A percentile compares a stretch with the other conserved stretches of the same genome.
Evolutionary conservation across 1,140 invertebrate genomes (phyloP).

Genomic region (Hyles euphorbiae): DNA sequence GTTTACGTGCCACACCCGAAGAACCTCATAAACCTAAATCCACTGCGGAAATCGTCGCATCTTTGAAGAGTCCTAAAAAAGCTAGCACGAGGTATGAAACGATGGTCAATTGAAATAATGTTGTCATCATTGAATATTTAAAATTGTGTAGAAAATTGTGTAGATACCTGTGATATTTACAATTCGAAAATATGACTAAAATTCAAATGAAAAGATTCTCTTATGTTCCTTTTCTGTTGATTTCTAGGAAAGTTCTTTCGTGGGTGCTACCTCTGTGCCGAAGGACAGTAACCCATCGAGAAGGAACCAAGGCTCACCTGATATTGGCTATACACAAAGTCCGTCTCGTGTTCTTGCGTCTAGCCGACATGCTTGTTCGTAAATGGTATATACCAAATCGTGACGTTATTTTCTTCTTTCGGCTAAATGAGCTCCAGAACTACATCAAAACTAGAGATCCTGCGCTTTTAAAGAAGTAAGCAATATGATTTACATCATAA

Average conservation of each 20-base stretch:
- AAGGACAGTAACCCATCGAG: conserved; percentile 78
- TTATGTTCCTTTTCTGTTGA: not conserved
- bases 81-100: conserved; percentile 54
- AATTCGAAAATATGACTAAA: too few relatives aligned
- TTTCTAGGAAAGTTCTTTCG: conserved; percentile 45
- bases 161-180: too few relatives aligned
- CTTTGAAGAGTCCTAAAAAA: conserved; percentile 73
- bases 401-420: conserved; percentile 83
- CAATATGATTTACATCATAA: conserved; percentile 2
- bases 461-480: conserved; percentile 80
- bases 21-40: conserved; percentile 25
- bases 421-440: conserved; percentile 79
- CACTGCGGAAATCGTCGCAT: conserved; percentile 54
- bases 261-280: conserved; percentile 78
- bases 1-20: conserved; percentile 43
- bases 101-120: not conserved
- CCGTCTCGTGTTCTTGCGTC: conserved; percentile 76
- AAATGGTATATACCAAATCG: conserved; percentile 80
- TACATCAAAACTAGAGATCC: conserved; percentile 77
- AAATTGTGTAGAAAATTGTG: too few relatives aligned
- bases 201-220: too few relatives aligned
- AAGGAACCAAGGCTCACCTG: conserved; percentile 81
- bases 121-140: too few relatives aligned
- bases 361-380: conserved; percentile 77
- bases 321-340: conserved; percentile 78